phyloP scores from a whole-genome alignment of 2,888 invertebrate species.

The Leistus spinibarbis region DNA sequence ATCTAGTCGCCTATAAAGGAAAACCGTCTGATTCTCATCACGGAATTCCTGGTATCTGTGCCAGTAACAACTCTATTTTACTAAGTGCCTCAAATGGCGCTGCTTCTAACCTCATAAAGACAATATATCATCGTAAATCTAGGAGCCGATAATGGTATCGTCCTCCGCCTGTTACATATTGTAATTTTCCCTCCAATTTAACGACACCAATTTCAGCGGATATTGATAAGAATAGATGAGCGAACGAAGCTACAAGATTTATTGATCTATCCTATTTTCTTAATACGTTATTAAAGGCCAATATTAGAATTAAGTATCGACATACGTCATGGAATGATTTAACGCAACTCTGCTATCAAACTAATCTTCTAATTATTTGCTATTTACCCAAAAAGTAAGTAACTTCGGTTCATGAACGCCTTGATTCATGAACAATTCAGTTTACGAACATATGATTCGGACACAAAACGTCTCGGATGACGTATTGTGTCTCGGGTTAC shows the following conservation, averaged over 20 bases:
- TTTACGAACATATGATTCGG: no score
- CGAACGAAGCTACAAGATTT: not conserved
- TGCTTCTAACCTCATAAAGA: not conserved
- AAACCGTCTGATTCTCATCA: not conserved
- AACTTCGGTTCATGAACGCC: no score
- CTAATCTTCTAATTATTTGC: no score
- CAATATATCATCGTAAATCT: slow-evolving; percentile 4
- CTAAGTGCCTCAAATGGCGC: slow-evolving; percentile 1
- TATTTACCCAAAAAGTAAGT: no score
- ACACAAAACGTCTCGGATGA: no score
- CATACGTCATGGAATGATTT: not conserved
- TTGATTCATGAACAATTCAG: no score
- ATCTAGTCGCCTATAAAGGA: not conserved
- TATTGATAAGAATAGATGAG: not conserved
- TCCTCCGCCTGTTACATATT: not conserved
- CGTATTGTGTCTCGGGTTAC: no score
- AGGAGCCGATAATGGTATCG: not conserved
- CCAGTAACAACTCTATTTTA: slow-evolving; percentile 11
- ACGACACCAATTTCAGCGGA: not conserved
- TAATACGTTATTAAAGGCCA: not conserved
- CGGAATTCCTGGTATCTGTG: not conserved
- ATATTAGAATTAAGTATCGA: not conserved
- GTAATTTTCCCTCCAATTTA: not conserved
- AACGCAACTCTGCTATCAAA: not conserved
- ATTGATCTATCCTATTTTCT: not conserved